Base-by-base conservation (phyloP, 1,140 invertebrate genomes). In the Galleria mellonella region DNA sequence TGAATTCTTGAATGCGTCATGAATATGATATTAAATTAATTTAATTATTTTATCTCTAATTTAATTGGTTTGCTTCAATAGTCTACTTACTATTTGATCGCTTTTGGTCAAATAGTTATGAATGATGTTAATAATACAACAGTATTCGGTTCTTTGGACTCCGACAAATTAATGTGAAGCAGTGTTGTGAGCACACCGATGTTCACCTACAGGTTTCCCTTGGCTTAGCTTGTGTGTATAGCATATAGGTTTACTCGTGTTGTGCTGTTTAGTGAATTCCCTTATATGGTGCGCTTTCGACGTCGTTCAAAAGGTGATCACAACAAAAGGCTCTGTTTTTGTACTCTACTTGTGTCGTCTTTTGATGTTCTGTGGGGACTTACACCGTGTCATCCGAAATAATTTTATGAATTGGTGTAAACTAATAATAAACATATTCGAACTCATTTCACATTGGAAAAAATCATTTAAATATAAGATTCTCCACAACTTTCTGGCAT, bases 171-270 rank as follows among this genome's bases (percentile, higher is more conserved):
- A 55, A 67, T 75, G 65, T 81, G 67, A 53, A 62, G 50, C 62
- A 65, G 51, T 72, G 67, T 70, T 74, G 63, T 70, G 43, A 58
- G 60, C 72, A 76, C 70, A 61, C 63, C 65, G 55, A 76, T 76
- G 67, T 76, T 66, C 50, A 52, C 58, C 55, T 58, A 30, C 51
- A 46, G 46, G 36, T 48, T 43, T 54, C 55, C 60, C 57, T 71
- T 62, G 57, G 74, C 76, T 79, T 83, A 72, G 76, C 76, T 79
- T 79, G 39, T 73, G 56, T 66, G 55, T 76, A 63, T 59, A 58
- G 49, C 35, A 43, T 23, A 35, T 51, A 55, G 54, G 46, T 35
- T 39, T 44, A 48, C 37, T 60, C 40, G 17, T 62, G 17, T 40
- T 40, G 32, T 59, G 47, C 44, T 55, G 51, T 63, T 40, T 66